These are phyloP conservation scores for Philotrypesis tridentata DNA, from an alignment of 1,140 invertebrate genomes.

Conservation along the genomic window DNA sequence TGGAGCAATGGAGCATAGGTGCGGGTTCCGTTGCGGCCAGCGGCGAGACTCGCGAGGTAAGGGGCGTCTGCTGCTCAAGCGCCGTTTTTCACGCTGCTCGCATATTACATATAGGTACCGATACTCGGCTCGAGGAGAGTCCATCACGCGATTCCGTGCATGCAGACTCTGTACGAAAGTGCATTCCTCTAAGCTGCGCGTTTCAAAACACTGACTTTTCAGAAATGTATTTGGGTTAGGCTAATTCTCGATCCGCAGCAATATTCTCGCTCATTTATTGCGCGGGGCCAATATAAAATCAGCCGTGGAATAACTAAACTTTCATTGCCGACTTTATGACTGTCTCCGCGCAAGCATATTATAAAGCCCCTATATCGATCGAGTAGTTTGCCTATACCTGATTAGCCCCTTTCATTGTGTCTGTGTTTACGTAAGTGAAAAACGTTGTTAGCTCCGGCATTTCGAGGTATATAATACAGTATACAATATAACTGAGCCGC, in stretches of 20 bases:
- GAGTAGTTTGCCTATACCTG: not conserved
- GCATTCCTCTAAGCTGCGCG: not conserved
- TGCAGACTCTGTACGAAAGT: not conserved
- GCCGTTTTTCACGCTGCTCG: no score
- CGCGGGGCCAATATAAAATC: not conserved
- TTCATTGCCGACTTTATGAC: not conserved
- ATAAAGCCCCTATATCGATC: no score
- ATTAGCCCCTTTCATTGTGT: not conserved
- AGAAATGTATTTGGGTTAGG: not conserved
- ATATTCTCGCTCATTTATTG: not conserved
- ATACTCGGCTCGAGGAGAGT: no score
- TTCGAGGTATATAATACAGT: not conserved
- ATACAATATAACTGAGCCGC: not conserved
- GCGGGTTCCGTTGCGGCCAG: no score
- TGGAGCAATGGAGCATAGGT: no score
- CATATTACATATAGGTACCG: no score
- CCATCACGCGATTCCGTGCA: not conserved
- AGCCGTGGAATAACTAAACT: not conserved
- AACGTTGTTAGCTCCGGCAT: not conserved
- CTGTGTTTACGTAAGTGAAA: slow-evolving; percentile 11
- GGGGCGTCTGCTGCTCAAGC: no score
- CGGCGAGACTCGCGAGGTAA: no score
- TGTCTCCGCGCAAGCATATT: no score
- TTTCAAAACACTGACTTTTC: not conserved
- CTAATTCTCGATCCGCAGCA: not conserved